Base-by-base conservation (phyloP, 1,140 invertebrate species). In the Zaprionus taronus region DNA sequence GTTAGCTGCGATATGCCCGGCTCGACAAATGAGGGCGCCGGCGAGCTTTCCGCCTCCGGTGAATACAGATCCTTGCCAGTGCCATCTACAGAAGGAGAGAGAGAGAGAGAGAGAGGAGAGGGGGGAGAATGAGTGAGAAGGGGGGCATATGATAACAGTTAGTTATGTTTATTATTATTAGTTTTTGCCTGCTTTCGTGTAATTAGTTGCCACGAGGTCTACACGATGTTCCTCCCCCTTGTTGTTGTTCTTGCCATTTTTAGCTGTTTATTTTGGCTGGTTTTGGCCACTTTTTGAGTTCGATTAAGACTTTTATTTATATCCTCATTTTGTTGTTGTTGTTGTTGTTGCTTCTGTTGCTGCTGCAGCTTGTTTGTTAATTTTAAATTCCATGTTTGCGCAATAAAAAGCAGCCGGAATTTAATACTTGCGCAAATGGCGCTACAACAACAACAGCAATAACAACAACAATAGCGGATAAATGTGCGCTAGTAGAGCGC, bases 11-110 rank as follows among this genome's bases (percentile, higher is more conserved):
- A 72, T 68, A 87, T 70, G 9, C 61, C 76, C 62, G 91, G 91
- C 64, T 93, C 91, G 61, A 92, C 79, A 76, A 92, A 92, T 69
- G 92, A 93, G 61, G 94, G 92, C 57, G 94, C 93, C 72, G 94
- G 92, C 17, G 94, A 93, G 71, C 93, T 94, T 83, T 96, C 95
- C 11, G 94, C 93, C 77, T 96, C 96, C 17, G 95, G 95, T 70
- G 95, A 95, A 92, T 96, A 96, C 75, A 96, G 93, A 91, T 96
- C 96, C 93, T 96, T 96, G 74, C 91, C 91, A 79, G 83, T 92
- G 77, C 91, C 91, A 87, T 92, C 91, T 92, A 77, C 22, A 81
- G 2, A n/a, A 2, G 1, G 55, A 47, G 28, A 38, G 12, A 31
- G 31, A 22, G 2, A 63, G 9, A 70, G 63, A 68, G 53, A 51